Percentiles rank a stretch among this genome's conserved stretches.
Conservation (phyloP, 2,888 invertebrate species). For the Smittia sp. region DNA sequence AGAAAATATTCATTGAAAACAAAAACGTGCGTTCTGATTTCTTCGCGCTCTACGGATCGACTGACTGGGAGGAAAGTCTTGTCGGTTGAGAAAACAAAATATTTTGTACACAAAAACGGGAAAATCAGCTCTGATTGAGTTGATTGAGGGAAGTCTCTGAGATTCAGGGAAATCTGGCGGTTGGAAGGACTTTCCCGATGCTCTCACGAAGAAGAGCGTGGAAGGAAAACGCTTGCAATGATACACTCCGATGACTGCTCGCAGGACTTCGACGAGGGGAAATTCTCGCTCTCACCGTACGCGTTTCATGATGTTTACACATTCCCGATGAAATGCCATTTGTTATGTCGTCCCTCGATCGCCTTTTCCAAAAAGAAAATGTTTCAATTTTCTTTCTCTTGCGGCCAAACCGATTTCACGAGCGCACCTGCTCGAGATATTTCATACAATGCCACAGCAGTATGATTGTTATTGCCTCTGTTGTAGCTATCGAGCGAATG, state of each 20-base stretch:
- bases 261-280: too few relatives aligned
- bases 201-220: too few relatives aligned
- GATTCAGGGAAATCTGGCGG: conserved; percentile 9
- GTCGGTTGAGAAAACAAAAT: background rate
- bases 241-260: too few relatives aligned
- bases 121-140: conserved; percentile 17
- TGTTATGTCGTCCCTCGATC: too few relatives aligned
- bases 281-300: too few relatives aligned
- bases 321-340: too few relatives aligned
- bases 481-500: conserved; percentile 7
- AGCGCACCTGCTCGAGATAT: conserved; percentile 29
- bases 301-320: too few relatives aligned
- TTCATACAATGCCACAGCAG: conserved; percentile 9
- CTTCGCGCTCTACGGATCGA: conserved; percentile 28
- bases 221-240: too few relatives aligned
- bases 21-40: conserved; percentile 34
- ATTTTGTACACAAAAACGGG: background rate
- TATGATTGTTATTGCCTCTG: conserved; percentile 33
- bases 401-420: background rate
- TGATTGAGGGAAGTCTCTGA: conserved; percentile 1
- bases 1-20: conserved; percentile 29
- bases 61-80: conserved; percentile 28
- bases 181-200: conserved; percentile 28
- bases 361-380: conserved; percentile 1
- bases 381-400: background rate